Conservation (phyloP, 2,888 invertebrate species). For the Patella depressa region DNA sequence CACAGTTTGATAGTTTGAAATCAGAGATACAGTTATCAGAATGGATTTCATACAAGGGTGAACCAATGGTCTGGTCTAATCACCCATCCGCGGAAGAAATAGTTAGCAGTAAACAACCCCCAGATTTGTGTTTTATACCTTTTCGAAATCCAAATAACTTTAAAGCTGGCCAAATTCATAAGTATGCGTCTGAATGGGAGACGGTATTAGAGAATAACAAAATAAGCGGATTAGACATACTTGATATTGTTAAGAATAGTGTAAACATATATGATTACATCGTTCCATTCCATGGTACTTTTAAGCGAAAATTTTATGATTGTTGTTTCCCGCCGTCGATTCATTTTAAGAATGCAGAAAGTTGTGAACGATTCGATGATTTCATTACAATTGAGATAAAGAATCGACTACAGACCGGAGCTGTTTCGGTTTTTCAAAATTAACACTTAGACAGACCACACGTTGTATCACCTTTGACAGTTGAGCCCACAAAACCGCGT, state of each 20-base stretch:
- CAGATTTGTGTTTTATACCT: slow-evolving; percentile 17
- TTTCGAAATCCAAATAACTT: slow-evolving; percentile 30
- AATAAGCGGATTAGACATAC: neutral
- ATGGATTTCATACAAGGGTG: slow-evolving; percentile 15
- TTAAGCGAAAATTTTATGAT: slow-evolving; percentile 25
- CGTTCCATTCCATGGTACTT: slow-evolving; percentile 29
- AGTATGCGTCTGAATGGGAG: slow-evolving; percentile 23
- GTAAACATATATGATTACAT: slow-evolving; percentile 12
- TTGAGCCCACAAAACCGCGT: slow-evolving; percentile 32
- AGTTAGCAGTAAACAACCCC: slow-evolving; percentile 8
- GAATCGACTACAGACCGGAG: slow-evolving; percentile 25
- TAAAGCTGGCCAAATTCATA: slow-evolving; percentile 23
- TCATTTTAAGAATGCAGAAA: slow-evolving; percentile 19
- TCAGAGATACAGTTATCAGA: too few relatives aligned
- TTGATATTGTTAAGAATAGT: slow-evolving; percentile 1
- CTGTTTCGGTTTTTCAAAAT: slow-evolving; percentile 22
- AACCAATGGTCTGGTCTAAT: slow-evolving; percentile 23
- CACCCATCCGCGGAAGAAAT: slow-evolving; percentile 22
- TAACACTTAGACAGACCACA: slow-evolving; percentile 24
- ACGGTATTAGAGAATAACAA: slow-evolving; percentile 15
- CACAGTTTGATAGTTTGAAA: too few relatives aligned
- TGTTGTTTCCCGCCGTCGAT: slow-evolving; percentile 15
- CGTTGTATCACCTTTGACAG: slow-evolving; percentile 28
- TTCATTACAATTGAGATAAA: slow-evolving; percentile 22
- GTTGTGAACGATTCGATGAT: slow-evolving; percentile 4